Conservation (phyloP, 2,113 vertebrate species). For the Sigmodon hispidus region DNA sequence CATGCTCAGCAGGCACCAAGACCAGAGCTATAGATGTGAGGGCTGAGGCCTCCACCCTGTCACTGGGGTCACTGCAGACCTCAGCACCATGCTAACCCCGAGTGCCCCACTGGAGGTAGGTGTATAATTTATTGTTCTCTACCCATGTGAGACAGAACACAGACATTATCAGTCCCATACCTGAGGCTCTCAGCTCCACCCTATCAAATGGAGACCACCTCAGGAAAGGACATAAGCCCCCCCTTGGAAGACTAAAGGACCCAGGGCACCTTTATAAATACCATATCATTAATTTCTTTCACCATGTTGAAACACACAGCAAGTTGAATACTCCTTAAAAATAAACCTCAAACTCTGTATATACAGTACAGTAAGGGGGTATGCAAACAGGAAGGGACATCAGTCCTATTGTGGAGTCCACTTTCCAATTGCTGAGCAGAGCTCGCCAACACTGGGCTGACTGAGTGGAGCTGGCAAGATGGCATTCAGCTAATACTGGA, state of each 20-base stretch:
- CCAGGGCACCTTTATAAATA: slow-evolving; percentile 80
- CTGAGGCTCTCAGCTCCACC: slow-evolving; percentile 45
- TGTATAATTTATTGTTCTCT: slow-evolving; percentile 49
- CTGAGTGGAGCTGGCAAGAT: slow-evolving; percentile 72
- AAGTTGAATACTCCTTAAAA: slow-evolving; percentile 89
- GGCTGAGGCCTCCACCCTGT: neutral
- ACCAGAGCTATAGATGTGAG: neutral
- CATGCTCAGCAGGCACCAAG: slow-evolving; percentile 26
- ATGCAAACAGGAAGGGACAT: slow-evolving; percentile 81
- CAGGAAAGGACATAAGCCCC: slow-evolving; percentile 53
- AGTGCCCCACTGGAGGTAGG: slow-evolving; percentile 77
- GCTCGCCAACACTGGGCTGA: slow-evolving; percentile 62
- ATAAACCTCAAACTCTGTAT: slow-evolving; percentile 88
- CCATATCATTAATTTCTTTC: slow-evolving; percentile 81
- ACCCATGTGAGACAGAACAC: neutral
- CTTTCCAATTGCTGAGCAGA: slow-evolving; percentile 5
- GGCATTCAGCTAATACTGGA: slow-evolving; percentile 76
- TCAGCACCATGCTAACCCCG: neutral
- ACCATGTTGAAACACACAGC: slow-evolving; percentile 84
- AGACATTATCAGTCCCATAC: neutral
- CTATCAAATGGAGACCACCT: slow-evolving; percentile 65
- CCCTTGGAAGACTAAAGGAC: slow-evolving; percentile 81
- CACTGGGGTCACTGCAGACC: neutral
- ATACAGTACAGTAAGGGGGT: slow-evolving; percentile 84
- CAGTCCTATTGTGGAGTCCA: slow-evolving; percentile 62